These are phyloP conservation scores for Glyphotaelius pellucidus DNA, from an alignment of 2,888 invertebrate genomes.

Conservation along the genomic window DNA sequence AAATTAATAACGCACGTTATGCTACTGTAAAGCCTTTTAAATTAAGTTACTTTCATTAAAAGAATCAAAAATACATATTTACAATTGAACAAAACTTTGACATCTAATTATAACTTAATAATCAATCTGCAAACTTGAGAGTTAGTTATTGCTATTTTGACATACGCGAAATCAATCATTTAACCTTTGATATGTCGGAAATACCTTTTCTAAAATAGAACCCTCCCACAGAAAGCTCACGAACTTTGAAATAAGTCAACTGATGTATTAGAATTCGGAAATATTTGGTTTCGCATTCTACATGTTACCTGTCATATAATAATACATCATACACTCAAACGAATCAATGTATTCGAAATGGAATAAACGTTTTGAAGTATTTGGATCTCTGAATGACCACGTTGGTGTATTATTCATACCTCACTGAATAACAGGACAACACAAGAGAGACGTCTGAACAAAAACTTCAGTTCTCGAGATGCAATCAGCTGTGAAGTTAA, in stretches of 20 bases:
- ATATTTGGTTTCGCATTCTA: neutral
- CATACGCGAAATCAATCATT: neutral
- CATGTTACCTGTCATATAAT: neutral
- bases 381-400: neutral
- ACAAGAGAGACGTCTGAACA: constrained; percentile 15
- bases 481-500: constrained; percentile 39
- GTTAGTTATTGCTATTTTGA: too few species aligned
- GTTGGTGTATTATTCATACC: constrained; percentile 6
- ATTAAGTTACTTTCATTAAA: neutral
- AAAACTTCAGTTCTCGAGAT: constrained; percentile 48
- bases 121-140: neutral
- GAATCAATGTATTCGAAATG: neutral
- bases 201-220: neutral
- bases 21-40: neutral
- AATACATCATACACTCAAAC: neutral
- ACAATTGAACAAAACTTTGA: neutral
- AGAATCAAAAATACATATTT: neutral
- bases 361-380: neutral
- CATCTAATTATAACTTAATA: neutral
- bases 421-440: constrained; percentile 33
- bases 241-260: neutral
- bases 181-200: neutral
- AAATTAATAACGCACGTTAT: too few species aligned
- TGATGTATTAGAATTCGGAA: neutral
- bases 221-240: neutral